Conservation (phyloP, 2,113 vertebrate genomes). For the Perccottus glenii region DNA sequence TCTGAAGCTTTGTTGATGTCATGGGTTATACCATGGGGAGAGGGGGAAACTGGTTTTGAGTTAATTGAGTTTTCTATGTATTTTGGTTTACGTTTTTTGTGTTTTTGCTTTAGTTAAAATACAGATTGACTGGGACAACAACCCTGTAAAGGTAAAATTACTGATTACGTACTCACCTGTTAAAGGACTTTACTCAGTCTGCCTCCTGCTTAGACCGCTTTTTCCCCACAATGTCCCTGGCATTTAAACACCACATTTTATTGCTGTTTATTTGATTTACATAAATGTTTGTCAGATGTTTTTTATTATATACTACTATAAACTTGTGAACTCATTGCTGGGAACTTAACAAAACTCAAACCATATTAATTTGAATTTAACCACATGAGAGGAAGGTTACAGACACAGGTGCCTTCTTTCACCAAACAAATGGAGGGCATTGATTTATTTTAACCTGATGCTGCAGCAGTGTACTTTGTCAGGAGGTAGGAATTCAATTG, state of each 20-base stretch:
- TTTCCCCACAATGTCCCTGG: too few species aligned
- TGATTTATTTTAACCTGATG: conserved; percentile 45
- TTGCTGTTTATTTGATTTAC: conserved; percentile 12
- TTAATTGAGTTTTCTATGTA: too few species aligned
- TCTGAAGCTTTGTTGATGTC: too few species aligned
- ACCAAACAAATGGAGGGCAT: conserved; percentile 52
- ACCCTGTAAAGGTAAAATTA: too few species aligned
- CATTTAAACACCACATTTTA: neutral
- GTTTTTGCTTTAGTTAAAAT: too few species aligned
- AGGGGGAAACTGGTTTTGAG: too few species aligned
- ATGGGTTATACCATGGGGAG: too few species aligned
- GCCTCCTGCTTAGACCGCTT: too few species aligned
- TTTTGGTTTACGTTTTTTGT: too few species aligned
- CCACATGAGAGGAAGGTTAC: conserved; percentile 37
- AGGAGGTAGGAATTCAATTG: conserved; percentile 52
- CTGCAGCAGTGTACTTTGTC: conserved; percentile 41
- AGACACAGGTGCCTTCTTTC: conserved; percentile 12
- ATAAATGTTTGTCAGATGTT: conserved; percentile 1
- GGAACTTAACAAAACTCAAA: conserved; percentile 28
- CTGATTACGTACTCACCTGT: too few species aligned
- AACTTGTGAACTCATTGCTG: conserved; percentile 23
- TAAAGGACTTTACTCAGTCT: too few species aligned
- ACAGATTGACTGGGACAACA: too few species aligned
- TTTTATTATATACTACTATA: neutral
- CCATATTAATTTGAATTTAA: conserved; percentile 49